phyloP scores from a whole-genome alignment of 2,797 vertebrate species.

The Mormyrus hasselquistii region DNA sequence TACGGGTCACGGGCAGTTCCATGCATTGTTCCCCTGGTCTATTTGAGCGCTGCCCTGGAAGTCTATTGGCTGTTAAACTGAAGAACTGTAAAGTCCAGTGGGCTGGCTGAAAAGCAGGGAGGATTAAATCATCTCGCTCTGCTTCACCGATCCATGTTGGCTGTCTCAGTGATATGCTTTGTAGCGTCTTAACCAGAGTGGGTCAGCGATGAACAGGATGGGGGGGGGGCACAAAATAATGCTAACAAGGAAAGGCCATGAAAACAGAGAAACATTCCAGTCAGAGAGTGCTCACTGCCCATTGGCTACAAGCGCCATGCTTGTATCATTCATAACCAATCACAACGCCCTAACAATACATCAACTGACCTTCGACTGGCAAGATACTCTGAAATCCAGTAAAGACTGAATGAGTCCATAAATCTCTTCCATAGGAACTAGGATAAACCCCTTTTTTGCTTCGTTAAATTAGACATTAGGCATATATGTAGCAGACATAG shows the following conservation, averaged over 20 bases:
- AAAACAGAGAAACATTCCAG: not conserved
- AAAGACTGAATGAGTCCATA: not conserved
- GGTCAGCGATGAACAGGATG: not conserved
- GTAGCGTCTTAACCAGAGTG: not conserved
- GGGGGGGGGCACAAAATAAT: not conserved
- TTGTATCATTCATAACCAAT: not conserved
- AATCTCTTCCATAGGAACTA: not conserved
- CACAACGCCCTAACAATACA: not conserved
- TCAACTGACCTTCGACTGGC: not conserved
- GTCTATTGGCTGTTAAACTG: conserved; percentile 21
- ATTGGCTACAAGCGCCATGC: not conserved
- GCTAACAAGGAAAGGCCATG: not conserved
- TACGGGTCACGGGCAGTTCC: not conserved
- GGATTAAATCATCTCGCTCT: conserved; percentile 43
- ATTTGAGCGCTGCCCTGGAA: conserved; percentile 4
- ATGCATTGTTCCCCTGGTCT: conserved; percentile 4
- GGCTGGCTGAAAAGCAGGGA: not conserved
- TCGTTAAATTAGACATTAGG: not conserved
- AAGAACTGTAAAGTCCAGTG: not conserved
- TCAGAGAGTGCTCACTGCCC: not conserved
- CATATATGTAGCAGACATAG: not conserved
- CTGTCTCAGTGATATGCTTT: not conserved
- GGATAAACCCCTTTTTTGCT: not conserved
- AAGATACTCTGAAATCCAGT: not conserved
- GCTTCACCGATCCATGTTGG: conserved; percentile 28